Percentiles rank a stretch among this genome's conserved stretches.
These are phyloP conservation scores for Tolmerus cingulatus DNA, from an alignment of 2,888 invertebrate genomes.

Conservation along the genomic window DNA sequence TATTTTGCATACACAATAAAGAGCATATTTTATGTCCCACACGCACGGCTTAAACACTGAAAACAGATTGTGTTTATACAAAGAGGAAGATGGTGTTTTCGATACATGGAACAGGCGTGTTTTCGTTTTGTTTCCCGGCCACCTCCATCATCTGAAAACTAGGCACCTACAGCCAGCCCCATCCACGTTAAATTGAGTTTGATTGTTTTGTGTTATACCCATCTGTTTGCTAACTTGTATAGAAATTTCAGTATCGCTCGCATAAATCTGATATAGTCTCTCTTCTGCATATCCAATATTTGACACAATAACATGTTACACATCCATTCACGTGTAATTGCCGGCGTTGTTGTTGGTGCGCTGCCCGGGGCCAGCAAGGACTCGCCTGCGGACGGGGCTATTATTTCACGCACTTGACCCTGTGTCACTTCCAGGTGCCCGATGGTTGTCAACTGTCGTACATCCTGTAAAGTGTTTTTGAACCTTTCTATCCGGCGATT, in stretches of 20 bases:
- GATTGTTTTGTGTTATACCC: conserved; percentile 33
- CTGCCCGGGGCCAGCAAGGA: not conserved
- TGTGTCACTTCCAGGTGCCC: conserved; percentile 31
- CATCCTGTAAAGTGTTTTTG: not conserved
- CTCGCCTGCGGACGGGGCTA: not conserved
- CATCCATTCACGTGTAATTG: conserved; percentile 35
- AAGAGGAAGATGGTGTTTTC: conserved; percentile 44
- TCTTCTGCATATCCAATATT: conserved; percentile 23
- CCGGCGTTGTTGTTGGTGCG: not conserved
- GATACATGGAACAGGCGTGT: conserved; percentile 49
- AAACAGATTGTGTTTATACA: conserved; percentile 47
- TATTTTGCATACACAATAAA: conserved; percentile 28
- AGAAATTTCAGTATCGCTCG: conserved; percentile 35
- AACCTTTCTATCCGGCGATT: not conserved
- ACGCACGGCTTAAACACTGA: conserved; percentile 45
- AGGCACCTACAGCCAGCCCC: conserved; percentile 4
- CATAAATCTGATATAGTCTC: conserved; percentile 36
- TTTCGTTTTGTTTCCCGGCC: conserved; percentile 40
- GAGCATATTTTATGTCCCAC: conserved; percentile 22
- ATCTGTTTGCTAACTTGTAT: conserved; percentile 30
- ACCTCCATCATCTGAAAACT: conserved; percentile 30
- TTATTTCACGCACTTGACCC: conserved; percentile 37
- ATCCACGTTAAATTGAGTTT: conserved; percentile 27
- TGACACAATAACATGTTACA: conserved; percentile 34
- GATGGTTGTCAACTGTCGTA: conserved; percentile 27